Evolutionary conservation across 2,113 vertebrate genomes (phyloP).

Genomic region (Petrocephalus zakoni): DNA sequence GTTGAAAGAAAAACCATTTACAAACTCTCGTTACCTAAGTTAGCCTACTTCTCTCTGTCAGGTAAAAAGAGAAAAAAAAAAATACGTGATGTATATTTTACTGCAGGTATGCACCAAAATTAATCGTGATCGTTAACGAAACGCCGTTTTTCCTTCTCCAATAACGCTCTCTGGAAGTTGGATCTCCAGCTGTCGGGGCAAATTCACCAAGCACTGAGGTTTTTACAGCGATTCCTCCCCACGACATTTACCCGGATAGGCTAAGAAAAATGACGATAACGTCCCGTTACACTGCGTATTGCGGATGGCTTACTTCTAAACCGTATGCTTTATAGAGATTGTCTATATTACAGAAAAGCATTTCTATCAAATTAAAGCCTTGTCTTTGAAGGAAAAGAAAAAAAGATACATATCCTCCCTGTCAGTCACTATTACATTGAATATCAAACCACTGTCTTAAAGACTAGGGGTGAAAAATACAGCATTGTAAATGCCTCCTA

Average conservation of each 20-base stretch:
- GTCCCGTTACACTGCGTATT: slow-evolving; percentile 1
- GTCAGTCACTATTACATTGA: slow-evolving; percentile 1
- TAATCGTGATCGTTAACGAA: background rate
- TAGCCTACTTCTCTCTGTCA: slow-evolving; percentile 20
- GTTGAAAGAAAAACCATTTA: slow-evolving; percentile 22
- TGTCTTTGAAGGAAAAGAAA: slow-evolving; percentile 8
- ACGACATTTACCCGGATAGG: background rate
- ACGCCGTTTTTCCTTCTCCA: background rate
- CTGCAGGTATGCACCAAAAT: slow-evolving; percentile 11
- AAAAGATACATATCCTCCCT: background rate
- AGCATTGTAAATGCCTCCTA: slow-evolving; percentile 9
- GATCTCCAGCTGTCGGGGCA: background rate
- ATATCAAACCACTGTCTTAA: background rate
- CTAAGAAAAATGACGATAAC: background rate
- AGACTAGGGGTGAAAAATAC: background rate
- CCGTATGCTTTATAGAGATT: slow-evolving; percentile 16
- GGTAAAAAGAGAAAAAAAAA: slow-evolving; percentile 21
- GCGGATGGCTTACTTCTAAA: slow-evolving; percentile 15
- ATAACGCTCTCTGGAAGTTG: background rate
- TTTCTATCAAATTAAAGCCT: slow-evolving; percentile 18
- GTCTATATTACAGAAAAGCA: slow-evolving; percentile 24
- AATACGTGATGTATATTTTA: slow-evolving; percentile 6
- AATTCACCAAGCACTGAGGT: slow-evolving; percentile 12
- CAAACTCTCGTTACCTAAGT: slow-evolving; percentile 18
- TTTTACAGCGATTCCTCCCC: background rate